These are phyloP conservation scores for Nymphalis polychloros DNA, from an alignment of 2,888 invertebrate genomes.

Conservation along the genomic window DNA sequence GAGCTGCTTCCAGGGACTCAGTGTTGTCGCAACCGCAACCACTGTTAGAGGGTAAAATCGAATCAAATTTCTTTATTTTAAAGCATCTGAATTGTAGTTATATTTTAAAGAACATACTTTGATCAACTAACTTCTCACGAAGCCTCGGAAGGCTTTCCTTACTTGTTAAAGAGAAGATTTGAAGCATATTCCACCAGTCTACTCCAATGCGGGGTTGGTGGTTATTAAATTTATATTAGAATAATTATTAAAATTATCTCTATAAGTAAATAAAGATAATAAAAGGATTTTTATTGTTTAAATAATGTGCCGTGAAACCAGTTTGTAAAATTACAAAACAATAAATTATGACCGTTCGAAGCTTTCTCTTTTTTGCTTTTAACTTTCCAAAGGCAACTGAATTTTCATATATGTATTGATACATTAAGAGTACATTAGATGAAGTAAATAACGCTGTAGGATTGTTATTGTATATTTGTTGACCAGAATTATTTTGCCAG, in stretches of 20 bases:
- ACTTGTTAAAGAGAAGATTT: too few relatives aligned
- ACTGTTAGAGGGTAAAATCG: constrained; percentile 65
- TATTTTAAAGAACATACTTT: too few relatives aligned
- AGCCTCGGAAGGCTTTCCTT: too few relatives aligned
- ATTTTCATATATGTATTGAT: constrained; percentile 7
- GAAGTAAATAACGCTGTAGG: too few relatives aligned
- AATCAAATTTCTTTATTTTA: neutral
- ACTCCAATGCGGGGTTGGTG: too few relatives aligned
- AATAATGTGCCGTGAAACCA: constrained; percentile 6
- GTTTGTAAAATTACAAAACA: constrained; percentile 26
- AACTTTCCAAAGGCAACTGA: constrained; percentile 29
- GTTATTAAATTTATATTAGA: too few relatives aligned
- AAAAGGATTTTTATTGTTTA: neutral
- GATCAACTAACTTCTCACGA: too few relatives aligned
- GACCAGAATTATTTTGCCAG: too few relatives aligned
- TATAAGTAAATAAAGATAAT: neutral
- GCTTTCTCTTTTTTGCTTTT: constrained; percentile 26
- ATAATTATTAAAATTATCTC: too few relatives aligned
- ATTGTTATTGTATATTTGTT: too few relatives aligned
- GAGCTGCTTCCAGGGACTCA: constrained; percentile 75
- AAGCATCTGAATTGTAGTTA: too few relatives aligned
- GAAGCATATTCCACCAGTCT: too few relatives aligned
- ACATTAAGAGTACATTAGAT: neutral
- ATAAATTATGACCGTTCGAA: constrained; percentile 25
- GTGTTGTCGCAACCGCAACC: constrained; percentile 76